phyloP scores from a whole-genome alignment of 35 echinoderm and acorn worm genomes.

The Heliocidaris tuberculata region DNA sequence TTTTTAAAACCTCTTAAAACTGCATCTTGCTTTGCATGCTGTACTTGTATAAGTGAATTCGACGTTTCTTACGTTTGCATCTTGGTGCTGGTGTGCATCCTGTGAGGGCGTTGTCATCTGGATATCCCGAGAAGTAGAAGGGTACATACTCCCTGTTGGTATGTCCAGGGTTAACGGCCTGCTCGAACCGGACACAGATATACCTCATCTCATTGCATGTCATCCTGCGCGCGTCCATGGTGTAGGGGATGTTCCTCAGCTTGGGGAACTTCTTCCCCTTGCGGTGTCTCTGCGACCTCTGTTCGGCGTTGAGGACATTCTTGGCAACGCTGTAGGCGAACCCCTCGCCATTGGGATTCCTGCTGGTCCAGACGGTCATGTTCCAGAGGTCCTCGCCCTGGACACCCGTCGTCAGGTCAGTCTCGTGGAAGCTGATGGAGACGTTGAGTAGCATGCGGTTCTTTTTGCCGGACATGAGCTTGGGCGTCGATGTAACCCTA shows the following conservation, averaged over 20 bases:
- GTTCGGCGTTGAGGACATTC: constrained; percentile 48
- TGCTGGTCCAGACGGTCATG: constrained; percentile 54
- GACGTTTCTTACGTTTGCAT: constrained; percentile 49
- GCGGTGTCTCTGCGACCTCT: constrained; percentile 40
- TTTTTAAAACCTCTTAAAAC: no score
- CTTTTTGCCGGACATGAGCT: constrained; percentile 6
- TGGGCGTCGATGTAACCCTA: not conserved
- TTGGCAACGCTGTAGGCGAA: constrained; percentile 39
- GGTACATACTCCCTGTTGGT: constrained; percentile 5
- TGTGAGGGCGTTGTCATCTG: constrained; percentile 56
- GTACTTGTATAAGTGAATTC: not conserved
- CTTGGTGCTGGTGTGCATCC: constrained; percentile 48
- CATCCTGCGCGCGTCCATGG: constrained; percentile 50
- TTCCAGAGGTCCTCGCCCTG: constrained; percentile 68
- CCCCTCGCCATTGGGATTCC: constrained; percentile 46
- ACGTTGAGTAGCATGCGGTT: constrained; percentile 44
- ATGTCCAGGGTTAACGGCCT: constrained; percentile 58
- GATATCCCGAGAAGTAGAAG: constrained; percentile 69
- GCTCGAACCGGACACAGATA: constrained; percentile 79
- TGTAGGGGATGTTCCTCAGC: constrained; percentile 66
- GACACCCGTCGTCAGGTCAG: constrained; percentile 54
- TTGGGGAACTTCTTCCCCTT: constrained; percentile 61
- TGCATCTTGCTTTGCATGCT: not conserved
- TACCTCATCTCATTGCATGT: constrained; percentile 62
- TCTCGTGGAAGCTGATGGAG: constrained; percentile 41